phyloP scores from a whole-genome alignment of 2,797 vertebrate species.

The Falco berigora region DNA sequence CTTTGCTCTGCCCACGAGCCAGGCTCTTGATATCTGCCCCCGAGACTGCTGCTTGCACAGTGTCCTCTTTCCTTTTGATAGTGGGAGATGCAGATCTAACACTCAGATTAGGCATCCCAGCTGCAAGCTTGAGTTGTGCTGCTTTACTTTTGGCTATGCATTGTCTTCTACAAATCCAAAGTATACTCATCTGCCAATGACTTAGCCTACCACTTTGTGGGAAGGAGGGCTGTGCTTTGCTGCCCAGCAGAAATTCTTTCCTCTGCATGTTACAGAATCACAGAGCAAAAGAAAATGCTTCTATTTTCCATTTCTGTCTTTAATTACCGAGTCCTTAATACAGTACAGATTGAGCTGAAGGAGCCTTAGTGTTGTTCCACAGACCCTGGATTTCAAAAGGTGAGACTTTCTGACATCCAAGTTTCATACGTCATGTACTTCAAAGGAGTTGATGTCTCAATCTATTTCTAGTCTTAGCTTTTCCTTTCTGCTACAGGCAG shows the following conservation, averaged over 20 bases:
- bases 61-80: background rate
- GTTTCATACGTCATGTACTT: background rate
- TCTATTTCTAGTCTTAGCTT: background rate
- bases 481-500: background rate
- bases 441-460: background rate
- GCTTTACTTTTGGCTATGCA: background rate
- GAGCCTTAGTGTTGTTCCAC: background rate
- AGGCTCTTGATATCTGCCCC: background rate
- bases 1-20: background rate
- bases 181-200: background rate
- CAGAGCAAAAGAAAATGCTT: background rate
- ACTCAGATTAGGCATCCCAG: background rate
- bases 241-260: background rate
- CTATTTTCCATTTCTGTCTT: background rate
- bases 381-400: background rate
- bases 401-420: background rate
- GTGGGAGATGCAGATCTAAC: background rate
- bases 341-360: background rate
- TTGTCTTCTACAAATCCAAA: background rate
- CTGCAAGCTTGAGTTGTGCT: background rate
- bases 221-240: background rate
- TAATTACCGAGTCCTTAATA: background rate
- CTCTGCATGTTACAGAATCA: background rate
- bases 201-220: background rate
- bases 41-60: background rate